A percentile compares a stretch with the other conserved stretches of the same genome.
phyloP scores from a whole-genome alignment of 2,113 vertebrate genomes.

The Ginglymostoma cirratum region DNA sequence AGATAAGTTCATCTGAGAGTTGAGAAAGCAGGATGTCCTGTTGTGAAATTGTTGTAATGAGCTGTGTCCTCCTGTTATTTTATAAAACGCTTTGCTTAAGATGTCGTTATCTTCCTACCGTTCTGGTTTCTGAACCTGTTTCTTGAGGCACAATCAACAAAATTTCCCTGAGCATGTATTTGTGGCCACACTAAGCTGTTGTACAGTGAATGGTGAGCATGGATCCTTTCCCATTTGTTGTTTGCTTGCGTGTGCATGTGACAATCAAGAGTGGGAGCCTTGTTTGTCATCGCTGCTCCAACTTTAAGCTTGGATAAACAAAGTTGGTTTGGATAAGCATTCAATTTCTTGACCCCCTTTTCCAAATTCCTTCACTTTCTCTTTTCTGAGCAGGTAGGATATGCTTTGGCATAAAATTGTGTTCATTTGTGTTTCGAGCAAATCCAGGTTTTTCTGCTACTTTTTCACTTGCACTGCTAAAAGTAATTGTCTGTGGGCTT shows the following conservation, averaged over 20 bases:
- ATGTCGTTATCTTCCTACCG: not conserved
- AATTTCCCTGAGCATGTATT: not conserved
- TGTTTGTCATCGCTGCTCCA: not conserved
- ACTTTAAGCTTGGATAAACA: not conserved
- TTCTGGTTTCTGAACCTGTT: not conserved
- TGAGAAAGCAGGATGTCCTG: not conserved
- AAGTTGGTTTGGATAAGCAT: not conserved
- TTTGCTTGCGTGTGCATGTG: not conserved
- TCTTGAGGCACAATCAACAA: not conserved
- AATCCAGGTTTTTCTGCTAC: not conserved
- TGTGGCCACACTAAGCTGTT: not conserved
- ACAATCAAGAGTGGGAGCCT: not conserved
- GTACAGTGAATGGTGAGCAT: not conserved
- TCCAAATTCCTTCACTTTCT: not conserved
- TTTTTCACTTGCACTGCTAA: not conserved
- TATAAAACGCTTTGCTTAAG: not conserved
- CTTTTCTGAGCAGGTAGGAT: not conserved
- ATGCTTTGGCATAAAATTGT: not conserved
- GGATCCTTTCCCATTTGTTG: not conserved
- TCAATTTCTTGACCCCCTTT: not conserved
- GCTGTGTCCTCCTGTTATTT: not conserved
- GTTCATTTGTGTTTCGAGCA: not conserved
- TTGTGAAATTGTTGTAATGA: constrained; percentile 29
- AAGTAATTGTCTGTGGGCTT: not conserved
- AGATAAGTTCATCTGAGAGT: not conserved